Evolutionary conservation across 2,113 vertebrate species (phyloP).

Genomic region (Spheniscus mendiculus): DNA sequence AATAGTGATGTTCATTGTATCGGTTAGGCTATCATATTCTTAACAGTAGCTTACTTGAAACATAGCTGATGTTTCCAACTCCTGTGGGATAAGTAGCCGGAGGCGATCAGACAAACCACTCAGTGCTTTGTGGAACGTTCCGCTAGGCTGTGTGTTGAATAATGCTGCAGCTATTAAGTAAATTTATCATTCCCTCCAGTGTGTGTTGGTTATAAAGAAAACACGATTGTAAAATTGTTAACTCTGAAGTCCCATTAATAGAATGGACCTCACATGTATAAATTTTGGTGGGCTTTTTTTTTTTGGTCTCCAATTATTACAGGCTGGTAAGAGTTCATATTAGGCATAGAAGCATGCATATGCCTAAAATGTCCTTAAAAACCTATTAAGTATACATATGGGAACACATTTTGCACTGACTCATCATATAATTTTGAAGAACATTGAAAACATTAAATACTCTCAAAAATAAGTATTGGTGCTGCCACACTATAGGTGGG

Average conservation of each 20-base stretch:
- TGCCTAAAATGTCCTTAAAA: not conserved
- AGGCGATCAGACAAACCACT: not conserved
- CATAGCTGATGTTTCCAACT: not conserved
- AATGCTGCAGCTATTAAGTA: not conserved
- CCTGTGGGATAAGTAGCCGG: not conserved
- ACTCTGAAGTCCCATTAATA: not conserved
- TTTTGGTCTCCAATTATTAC: not conserved
- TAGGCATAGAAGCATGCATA: not conserved
- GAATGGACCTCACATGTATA: not conserved
- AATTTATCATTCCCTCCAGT: not conserved
- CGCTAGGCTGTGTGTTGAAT: not conserved
- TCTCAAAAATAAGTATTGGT: not conserved
- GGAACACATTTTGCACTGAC: not conserved
- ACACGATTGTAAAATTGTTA: not conserved
- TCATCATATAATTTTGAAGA: not conserved
- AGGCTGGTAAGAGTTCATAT: not conserved
- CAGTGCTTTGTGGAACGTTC: not conserved
- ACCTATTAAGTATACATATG: not conserved
- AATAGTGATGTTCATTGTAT: not conserved
- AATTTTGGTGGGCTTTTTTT: not conserved
- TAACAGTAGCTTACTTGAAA: not conserved
- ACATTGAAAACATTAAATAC: not conserved
- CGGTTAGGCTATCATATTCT: not conserved
- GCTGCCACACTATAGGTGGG: not conserved
- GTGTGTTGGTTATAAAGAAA: not conserved